Evolutionary conservation across 2,797 vertebrate genomes (phyloP), one percentile per base, ranked within the genome.

Genomic region (Tokudaia tokunoshimensis): DNA sequence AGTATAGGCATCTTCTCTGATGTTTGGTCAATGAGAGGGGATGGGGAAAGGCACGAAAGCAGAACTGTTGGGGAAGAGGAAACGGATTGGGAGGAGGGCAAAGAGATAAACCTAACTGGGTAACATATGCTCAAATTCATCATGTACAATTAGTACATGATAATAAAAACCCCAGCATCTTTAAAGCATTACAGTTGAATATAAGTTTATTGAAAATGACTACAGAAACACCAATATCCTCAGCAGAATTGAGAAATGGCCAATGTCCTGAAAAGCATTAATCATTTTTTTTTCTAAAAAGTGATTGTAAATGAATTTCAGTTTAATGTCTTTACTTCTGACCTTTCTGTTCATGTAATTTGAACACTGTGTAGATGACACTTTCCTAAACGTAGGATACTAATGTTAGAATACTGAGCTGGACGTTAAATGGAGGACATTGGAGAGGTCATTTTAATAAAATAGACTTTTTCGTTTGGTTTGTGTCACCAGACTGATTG

Each of bases 251-350:
- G 9, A 92, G 65, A 90, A 57, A 84, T 81, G 67, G 59, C 84
- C 34, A 85, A 57, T 50, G n/a, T 79, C 52, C 34, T 92, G 3
- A 22, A 84, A 94, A 15, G 12, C 26, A 78, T 52, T 44, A 34
- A 91, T 85, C 5, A 19, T 88, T 75, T 78, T 67, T 87, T 75
- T 78, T 67, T 44, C 4, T 50, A 37, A 61, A 87, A 94, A 74
- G 13, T 57, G 37, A 70, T 74, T 61, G 20, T 81, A 89, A 92
- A 85, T 90, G 26, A 75, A 97, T 95, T 88, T 52, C 4, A 94
- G 11, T 70, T 63, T n/a, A 94, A 34, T 93, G 20, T 95, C 50
- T 85, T 79, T 86, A 72, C 29, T 86, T 47, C 11, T 74, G 52
- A 89, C 14, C 10, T 86, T 52, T 89, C 6, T 82, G 20, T 59